These are phyloP conservation scores for Hepsetus odoe DNA, from an alignment of 2,113 vertebrate species.

Conservation along the genomic window DNA sequence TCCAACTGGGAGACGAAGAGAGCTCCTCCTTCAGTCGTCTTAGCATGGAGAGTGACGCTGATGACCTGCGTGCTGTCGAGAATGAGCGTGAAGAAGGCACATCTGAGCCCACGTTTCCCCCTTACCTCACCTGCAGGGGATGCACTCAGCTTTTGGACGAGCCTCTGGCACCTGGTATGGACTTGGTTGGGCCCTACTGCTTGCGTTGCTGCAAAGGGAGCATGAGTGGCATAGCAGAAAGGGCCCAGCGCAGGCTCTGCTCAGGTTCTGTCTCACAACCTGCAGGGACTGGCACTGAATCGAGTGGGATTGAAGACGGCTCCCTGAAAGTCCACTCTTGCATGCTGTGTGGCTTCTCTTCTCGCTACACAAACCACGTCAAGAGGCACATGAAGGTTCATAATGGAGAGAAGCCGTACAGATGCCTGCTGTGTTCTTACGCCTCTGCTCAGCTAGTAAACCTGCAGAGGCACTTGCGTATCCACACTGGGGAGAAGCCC, in stretches of 20 bases:
- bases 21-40: constrained; percentile 83
- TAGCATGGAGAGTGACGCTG: constrained; percentile 86
- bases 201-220: constrained; percentile 75
- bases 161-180: constrained; percentile 71
- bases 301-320: constrained; percentile 65
- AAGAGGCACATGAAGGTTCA: constrained; percentile 99
- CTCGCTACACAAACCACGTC: constrained; percentile 95
- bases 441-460: constrained; percentile 96
- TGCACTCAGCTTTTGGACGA: constrained; percentile 83
- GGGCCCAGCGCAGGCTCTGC: constrained; percentile 59
- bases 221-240: constrained; percentile 61
- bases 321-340: constrained; percentile 85
- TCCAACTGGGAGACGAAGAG: constrained; percentile 87
- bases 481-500: constrained; percentile 97
- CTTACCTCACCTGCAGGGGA: constrained; percentile 82
- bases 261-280: constrained; percentile 50
- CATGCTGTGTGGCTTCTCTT: constrained; percentile 92
- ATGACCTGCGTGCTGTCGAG: constrained; percentile 76
- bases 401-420: constrained; percentile 95
- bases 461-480: constrained; percentile 94
- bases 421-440: constrained; percentile 91
- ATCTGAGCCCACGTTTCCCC: constrained; percentile 69
- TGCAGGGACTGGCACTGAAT: constrained; percentile 64
- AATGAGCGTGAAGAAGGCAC: constrained; percentile 69
- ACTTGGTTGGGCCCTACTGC: constrained; percentile 75